Base-by-base conservation (phyloP, 2,888 invertebrate genomes). In the Ornithoptera priamus region DNA sequence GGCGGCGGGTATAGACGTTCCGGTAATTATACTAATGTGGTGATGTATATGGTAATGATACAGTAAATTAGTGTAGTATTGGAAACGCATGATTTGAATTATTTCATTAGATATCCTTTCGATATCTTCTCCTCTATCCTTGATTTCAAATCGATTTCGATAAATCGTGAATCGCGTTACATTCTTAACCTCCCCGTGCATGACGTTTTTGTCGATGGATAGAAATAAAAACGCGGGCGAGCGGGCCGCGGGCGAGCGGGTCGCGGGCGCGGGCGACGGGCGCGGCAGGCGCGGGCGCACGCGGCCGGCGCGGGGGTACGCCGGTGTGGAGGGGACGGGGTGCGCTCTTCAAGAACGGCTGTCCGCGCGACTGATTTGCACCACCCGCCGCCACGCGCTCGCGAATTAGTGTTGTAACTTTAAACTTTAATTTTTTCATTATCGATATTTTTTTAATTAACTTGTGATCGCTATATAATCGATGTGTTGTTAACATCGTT, bases 291-390 rank as follows among this genome's bases (percentile, higher is more conserved):
- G 36, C 6, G 36, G 8, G 36, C 22, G 30, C 30, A 5, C 30
- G 30, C 30, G 10, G 39, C 7, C 0, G 10, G 36, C 36, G 36
- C 36, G 36, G 36, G 36, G 36, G 36, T 22, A 36, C 36, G 36
- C 6, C 36, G 36, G 36, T 0, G 36, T 5, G 36, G 6, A 0
- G 36, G 39, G 39, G 10, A 1, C 7, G 39, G 39, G 7, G 39
- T 7, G 82, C 79, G 83, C 84, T 83, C 84, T 86, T 84, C 81
- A 88, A 90, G 90, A 91, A 85, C 89, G 90, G 91, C 88, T 89
- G 90, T 92, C 84, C 90, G 88, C 92, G 92, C 91, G 92, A 90
- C 86, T 91, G 92, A 91, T 89, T 90, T 87, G 92, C 89, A 84
- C 91, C 92, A 87, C 92, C 91, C 90, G 85, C 82, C 81, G 83